Evolutionary conservation across 2,797 vertebrate species (phyloP).

Genomic region (Pseudochaenichthys georgianus): DNA sequence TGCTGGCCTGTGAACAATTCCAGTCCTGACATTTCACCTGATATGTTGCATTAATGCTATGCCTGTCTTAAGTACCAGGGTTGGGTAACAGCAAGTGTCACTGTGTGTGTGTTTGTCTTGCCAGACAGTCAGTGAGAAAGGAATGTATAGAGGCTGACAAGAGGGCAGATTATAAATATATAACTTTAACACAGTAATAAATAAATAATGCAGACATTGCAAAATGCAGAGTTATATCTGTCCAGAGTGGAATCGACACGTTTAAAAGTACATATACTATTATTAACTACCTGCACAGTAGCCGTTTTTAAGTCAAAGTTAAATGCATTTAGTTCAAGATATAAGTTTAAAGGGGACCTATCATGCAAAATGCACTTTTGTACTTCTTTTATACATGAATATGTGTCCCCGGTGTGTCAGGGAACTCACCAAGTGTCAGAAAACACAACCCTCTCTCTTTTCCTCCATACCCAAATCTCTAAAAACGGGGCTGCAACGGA

Average conservation of each 20-base stretch:
- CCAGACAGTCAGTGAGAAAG: not conserved
- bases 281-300: not conserved
- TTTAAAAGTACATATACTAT: not conserved
- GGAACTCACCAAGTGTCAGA: too few relatives aligned
- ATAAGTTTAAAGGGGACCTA: too few relatives aligned
- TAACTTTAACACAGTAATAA: not conserved
- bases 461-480: too few relatives aligned
- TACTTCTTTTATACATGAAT: too few relatives aligned
- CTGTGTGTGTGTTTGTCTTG: conserved; percentile 22
- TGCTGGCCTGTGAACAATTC: conserved; percentile 18
- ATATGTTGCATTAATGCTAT: conserved; percentile 57
- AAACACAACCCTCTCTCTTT: too few relatives aligned
- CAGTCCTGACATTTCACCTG: conserved; percentile 74
- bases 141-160: conserved; percentile 5
- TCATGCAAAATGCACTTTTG: too few relatives aligned
- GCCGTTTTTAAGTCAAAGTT: not conserved
- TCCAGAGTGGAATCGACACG: not conserved
- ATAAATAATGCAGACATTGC: not conserved
- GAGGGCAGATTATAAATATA: not conserved
- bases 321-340: not conserved
- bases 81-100: conserved; percentile 22
- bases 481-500: too few relatives aligned
- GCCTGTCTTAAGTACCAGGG: conserved; percentile 10
- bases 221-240: not conserved
- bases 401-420: too few relatives aligned